Percentiles rank a stretch among this genome's conserved stretches.
These are phyloP conservation scores for Hemibagrus guttatus DNA, from an alignment of 2,797 vertebrate species.

Conservation along the genomic window DNA sequence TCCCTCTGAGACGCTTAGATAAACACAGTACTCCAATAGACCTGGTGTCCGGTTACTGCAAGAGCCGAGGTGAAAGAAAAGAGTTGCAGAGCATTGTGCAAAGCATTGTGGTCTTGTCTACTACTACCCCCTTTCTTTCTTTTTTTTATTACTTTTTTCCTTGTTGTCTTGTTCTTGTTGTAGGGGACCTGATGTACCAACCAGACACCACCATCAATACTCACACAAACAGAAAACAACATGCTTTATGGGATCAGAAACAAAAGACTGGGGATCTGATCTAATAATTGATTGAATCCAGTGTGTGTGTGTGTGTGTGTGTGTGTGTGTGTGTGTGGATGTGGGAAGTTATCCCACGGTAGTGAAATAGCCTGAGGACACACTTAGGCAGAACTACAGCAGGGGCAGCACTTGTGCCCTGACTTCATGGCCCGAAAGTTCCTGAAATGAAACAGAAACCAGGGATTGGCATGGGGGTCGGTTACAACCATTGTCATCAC, in stretches of 20 bases:
- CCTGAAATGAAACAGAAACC: slow-evolving; percentile 63
- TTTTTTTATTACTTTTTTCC: slow-evolving; percentile 60
- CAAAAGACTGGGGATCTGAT: slow-evolving; percentile 72
- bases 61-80: slow-evolving; percentile 71
- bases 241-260: slow-evolving; percentile 69
- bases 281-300: slow-evolving; percentile 73
- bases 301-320: slow-evolving; percentile 14
- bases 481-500: slow-evolving; percentile 68
- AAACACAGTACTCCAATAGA: slow-evolving; percentile 75
- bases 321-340: slow-evolving; percentile 7
- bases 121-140: slow-evolving; percentile 58
- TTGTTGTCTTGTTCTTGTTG: slow-evolving; percentile 42
- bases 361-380: slow-evolving; percentile 69
- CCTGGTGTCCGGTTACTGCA: slow-evolving; percentile 72
- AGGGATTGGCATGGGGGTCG: slow-evolving; percentile 60
- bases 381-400: slow-evolving; percentile 36
- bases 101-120: slow-evolving; percentile 71
- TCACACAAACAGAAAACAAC: slow-evolving; percentile 75
- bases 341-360: slow-evolving; percentile 61
- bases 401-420: slow-evolving; percentile 52
- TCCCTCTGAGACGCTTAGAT: slow-evolving; percentile 76
- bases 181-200: slow-evolving; percentile 58
- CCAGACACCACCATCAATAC: slow-evolving; percentile 73
- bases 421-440: slow-evolving; percentile 63
- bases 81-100: slow-evolving; percentile 71